These are phyloP conservation scores for Dolichoris vasculosae DNA, from an alignment of 1,140 invertebrate species.

Conservation along the genomic window DNA sequence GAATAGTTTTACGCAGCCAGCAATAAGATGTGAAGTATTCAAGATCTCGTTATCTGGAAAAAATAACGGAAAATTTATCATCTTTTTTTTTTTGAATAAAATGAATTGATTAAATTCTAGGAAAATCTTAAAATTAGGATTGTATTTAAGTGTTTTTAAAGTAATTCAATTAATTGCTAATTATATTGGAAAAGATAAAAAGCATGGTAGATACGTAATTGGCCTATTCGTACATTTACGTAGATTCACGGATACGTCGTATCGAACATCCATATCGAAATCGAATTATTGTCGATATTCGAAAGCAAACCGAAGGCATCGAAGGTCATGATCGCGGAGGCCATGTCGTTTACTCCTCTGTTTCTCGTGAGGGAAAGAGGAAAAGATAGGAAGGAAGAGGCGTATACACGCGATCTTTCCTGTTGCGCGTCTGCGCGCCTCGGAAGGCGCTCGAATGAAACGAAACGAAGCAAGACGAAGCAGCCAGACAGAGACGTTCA, in stretches of 20 bases:
- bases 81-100: no score
- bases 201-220: no score
- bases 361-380: conserved; percentile 22
- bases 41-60: no score
- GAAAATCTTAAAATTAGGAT: no score
- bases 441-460: conserved; percentile 3
- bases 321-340: not conserved
- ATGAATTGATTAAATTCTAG: no score
- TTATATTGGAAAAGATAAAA: not conserved
- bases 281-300: not conserved
- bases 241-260: not conserved
- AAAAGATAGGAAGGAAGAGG: conserved; percentile 46
- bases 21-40: no score
- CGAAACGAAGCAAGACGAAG: conserved; percentile 41
- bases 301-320: conserved; percentile 44
- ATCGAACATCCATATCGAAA: not conserved
- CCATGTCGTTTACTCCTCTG: no score
- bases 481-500: conserved; percentile 52
- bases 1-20: no score
- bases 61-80: no score
- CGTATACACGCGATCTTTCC: not conserved
- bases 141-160: no score
- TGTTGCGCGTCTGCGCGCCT: not conserved
- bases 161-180: not conserved
- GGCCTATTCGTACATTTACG: no score